Evolutionary conservation across 1,140 invertebrate genomes (phyloP).

Genomic region (Lethrus apterus): DNA sequence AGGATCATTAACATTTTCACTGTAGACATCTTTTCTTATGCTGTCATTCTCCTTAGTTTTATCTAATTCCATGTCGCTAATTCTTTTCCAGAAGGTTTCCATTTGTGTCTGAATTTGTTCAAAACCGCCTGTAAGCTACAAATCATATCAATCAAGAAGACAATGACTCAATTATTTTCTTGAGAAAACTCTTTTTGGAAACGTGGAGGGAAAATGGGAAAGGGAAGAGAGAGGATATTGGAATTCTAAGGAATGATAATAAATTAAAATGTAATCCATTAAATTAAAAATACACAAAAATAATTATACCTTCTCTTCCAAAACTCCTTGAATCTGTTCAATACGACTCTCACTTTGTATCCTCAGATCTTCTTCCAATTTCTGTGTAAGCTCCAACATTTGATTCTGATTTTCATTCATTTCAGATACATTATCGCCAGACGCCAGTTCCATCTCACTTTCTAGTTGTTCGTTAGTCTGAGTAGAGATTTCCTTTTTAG

Average conservation of each 20-base stretch:
- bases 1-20: no score
- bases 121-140: slow-evolving; percentile 29
- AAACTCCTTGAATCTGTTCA: slow-evolving; percentile 2
- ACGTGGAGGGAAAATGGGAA: no score
- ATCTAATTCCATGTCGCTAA: slow-evolving; percentile 27
- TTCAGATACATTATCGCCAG: not conserved
- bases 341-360: slow-evolving; percentile 7
- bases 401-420: not conserved
- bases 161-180: not conserved
- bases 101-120: slow-evolving; percentile 35
- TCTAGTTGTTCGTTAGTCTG: slow-evolving; percentile 9
- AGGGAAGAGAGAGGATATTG: no score
- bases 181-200: no score
- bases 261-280: not conserved
- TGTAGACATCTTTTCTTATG: slow-evolving; percentile 4
- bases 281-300: not conserved
- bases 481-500: slow-evolving; percentile 8
- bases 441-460: slow-evolving; percentile 5
- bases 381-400: not conserved
- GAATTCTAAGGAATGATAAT: no score
- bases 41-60: slow-evolving; percentile 8
- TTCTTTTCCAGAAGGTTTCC: slow-evolving; percentile 32
- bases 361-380: slow-evolving; percentile 2
- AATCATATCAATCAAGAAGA: slow-evolving; percentile 6
- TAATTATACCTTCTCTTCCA: slow-evolving; percentile 11